These are phyloP conservation scores for Agrotis clavis DNA, from an alignment of 2,888 invertebrate genomes.

Conservation along the genomic window DNA sequence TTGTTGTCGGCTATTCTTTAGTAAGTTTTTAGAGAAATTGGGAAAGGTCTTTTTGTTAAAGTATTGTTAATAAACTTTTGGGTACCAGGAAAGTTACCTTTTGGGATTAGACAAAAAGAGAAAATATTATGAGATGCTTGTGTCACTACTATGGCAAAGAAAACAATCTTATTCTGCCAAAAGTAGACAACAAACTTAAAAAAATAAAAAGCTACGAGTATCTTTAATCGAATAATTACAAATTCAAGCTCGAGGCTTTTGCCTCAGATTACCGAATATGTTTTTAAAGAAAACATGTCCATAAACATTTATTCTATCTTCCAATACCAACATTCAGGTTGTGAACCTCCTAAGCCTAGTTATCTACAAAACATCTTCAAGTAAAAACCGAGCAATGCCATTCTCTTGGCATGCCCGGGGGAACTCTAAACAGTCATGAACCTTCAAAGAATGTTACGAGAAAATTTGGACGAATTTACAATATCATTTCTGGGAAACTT, in stretches of 20 bases:
- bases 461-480: slow-evolving; percentile 23
- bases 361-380: slow-evolving; percentile 30
- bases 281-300: not conserved
- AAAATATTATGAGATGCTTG: not conserved
- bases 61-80: slow-evolving; percentile 8
- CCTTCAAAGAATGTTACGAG: slow-evolving; percentile 46
- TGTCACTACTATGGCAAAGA: too few species aligned
- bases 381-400: slow-evolving; percentile 29
- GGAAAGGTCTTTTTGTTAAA: not conserved
- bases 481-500: slow-evolving; percentile 32
- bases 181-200: too few species aligned
- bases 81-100: not conserved
- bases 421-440: slow-evolving; percentile 37
- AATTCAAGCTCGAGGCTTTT: too few species aligned
- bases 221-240: not conserved
- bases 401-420: slow-evolving; percentile 22
- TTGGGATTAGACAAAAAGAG: slow-evolving; percentile 1
- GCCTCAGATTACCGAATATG: too few species aligned
- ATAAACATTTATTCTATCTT: not conserved
- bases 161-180: too few species aligned
- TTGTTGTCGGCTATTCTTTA: slow-evolving; percentile 31
- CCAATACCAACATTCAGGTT: not conserved
- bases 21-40: slow-evolving; percentile 21
- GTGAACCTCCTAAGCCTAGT: not conserved
- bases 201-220: too few species aligned